Percentiles rank a stretch among this genome's conserved stretches.
Conservation (phyloP, 2,113 vertebrate genomes). For the Orthonyx spaldingii region DNA sequence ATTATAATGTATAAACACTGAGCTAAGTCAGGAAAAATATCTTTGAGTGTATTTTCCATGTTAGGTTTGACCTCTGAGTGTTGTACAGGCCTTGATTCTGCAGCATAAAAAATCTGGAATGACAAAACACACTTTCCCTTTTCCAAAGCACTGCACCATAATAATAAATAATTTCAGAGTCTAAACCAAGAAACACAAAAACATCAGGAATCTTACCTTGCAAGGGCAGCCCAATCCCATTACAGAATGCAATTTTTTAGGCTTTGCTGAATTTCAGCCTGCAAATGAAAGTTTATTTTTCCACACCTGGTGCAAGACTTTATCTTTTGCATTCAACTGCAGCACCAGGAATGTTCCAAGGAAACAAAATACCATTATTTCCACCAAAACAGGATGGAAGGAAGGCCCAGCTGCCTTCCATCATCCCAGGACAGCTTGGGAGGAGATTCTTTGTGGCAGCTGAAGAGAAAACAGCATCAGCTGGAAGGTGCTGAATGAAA, state of each 20-base stretch:
- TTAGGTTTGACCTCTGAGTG: not conserved
- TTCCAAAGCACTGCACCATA: not conserved
- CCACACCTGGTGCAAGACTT: not conserved
- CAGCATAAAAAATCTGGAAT: not conserved
- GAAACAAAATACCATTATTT: not conserved
- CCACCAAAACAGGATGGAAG: not conserved
- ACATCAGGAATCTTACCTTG: slow-evolving; percentile 1
- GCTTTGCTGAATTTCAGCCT: slow-evolving; percentile 32
- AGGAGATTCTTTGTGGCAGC: not conserved
- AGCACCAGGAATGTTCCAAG: not conserved
- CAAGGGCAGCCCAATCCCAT: not conserved
- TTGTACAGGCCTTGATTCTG: not conserved
- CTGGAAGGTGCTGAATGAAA: not conserved
- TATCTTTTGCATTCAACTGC: not conserved
- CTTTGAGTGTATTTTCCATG: not conserved
- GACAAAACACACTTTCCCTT: not conserved
- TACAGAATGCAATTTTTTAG: not conserved
- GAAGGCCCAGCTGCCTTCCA: not conserved
- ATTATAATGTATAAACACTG: not conserved
- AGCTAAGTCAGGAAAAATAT: not conserved
- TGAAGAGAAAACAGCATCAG: not conserved
- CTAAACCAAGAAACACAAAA: not conserved
- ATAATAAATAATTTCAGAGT: not conserved
- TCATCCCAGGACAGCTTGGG: not conserved
- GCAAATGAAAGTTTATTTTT: slow-evolving; percentile 1